Base-by-base conservation (phyloP, 2,113 vertebrate species). In the Accipiter virgatus region DNA sequence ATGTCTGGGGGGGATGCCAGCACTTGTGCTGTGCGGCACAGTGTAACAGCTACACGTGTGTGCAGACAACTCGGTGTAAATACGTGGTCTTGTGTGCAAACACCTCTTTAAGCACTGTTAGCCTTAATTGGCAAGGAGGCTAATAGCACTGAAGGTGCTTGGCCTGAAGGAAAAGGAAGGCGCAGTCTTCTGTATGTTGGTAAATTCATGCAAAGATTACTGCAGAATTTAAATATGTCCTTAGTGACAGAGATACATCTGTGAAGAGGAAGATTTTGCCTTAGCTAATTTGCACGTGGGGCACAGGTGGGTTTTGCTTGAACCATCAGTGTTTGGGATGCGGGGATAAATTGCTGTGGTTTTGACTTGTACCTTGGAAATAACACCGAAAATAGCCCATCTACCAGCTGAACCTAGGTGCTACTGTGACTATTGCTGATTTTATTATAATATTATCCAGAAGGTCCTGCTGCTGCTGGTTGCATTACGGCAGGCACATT, bases 1-100 rank as follows among this genome's bases (percentile, higher is more conserved):
- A 0, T 0, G 3, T 59, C 50, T 0, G 0, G 13, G 43, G 83
- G 83, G 26, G 10, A 19, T 38, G 32, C 0, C 2, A 72, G 42
- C 0, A 0, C 53, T 62, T 34, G 17, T 43, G 68, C 65, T 2
- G 0, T 42, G 66, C 50, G 45, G n/a, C 10, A 1, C 27, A 13
- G 42, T 8, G 36, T 31, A 74, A 38, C 42, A 82, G 47, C 58
- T 72, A 31, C 45, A 7, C 1, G 4, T 56, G 36, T 73, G 40
- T 61, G 48, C 25, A 61, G 36, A 12, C 36, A 91, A 3, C 61
- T 61, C 2, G 0, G 26, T 68, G 9, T 71, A 50, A 75, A 47
- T 62, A 29, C 0, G 1, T 7, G 19, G 27, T 36, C 55, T 38
- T 82, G 21, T 43, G 38, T 79, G 61, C 38, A 63, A 67, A 42